Conservation (phyloP, 2,113 vertebrate species). For the Cairina moschata region DNA sequence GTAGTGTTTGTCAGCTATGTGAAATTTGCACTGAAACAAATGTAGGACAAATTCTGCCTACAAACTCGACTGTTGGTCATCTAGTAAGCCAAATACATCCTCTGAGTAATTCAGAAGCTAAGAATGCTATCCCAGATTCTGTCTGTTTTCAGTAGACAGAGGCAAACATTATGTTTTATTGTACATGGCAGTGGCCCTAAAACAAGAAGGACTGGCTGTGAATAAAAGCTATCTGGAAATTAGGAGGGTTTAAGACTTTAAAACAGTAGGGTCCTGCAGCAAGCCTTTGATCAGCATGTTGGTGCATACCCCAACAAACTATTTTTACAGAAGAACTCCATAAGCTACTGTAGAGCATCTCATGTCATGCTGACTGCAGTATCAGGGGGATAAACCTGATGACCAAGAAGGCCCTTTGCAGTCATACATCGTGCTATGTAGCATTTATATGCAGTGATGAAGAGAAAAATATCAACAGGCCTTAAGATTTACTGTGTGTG, state of each 20-base stretch:
- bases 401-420: neutral
- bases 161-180: neutral
- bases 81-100: neutral
- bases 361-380: neutral
- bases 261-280: neutral
- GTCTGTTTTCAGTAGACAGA: neutral
- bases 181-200: neutral
- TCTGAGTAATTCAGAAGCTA: neutral
- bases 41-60: neutral
- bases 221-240: neutral
- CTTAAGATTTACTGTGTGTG: neutral
- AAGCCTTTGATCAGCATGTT: neutral
- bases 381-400: neutral
- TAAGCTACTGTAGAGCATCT: neutral
- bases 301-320: neutral
- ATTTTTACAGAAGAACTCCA: neutral
- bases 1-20: neutral
- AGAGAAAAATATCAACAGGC: neutral
- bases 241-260: neutral
- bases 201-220: neutral
- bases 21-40: neutral
- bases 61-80: neutral
- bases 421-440: neutral
- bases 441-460: neutral
- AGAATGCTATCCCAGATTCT: neutral